These are phyloP conservation scores for Anolis carolinensis DNA, from an alignment of 2,113 vertebrate genomes.

Conservation along the genomic window DNA sequence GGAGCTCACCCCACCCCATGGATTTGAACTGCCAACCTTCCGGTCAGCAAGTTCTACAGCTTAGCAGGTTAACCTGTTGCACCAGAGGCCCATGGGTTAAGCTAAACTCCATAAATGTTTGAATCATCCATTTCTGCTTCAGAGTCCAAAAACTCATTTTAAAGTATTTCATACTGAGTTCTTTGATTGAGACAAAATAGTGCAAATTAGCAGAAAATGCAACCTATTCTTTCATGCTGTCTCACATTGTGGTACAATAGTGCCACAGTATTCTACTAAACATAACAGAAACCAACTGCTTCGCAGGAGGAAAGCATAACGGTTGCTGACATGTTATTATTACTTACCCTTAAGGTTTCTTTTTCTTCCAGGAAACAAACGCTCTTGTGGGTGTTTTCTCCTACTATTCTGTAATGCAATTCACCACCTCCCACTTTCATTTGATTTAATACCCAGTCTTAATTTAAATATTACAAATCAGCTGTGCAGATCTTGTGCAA, in stretches of 20 bases:
- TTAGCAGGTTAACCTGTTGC: no score
- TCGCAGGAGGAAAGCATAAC: background rate
- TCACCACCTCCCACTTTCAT: background rate
- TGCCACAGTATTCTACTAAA: background rate
- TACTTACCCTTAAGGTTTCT: background rate
- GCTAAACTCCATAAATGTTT: background rate
- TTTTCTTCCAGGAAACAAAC: background rate
- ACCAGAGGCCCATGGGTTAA: no score
- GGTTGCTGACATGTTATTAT: background rate
- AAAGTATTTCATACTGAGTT: background rate
- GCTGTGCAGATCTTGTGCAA: background rate
- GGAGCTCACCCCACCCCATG: no score
- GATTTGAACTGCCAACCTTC: no score
- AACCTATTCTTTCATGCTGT: background rate
- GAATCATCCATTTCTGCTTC: background rate
- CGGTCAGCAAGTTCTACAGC: no score
- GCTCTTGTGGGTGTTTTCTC: background rate
- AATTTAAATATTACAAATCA: rapidly evolving
- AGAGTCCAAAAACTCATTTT: background rate
- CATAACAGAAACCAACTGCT: background rate
- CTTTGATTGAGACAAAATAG: background rate
- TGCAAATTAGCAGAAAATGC: background rate
- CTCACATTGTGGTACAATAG: background rate
- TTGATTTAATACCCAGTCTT: background rate
- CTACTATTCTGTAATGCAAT: background rate